These are phyloP conservation scores for Ophiothrix spiculata DNA, from an alignment of 35 echinoderm and acorn worm species.

Conservation along the genomic window DNA sequence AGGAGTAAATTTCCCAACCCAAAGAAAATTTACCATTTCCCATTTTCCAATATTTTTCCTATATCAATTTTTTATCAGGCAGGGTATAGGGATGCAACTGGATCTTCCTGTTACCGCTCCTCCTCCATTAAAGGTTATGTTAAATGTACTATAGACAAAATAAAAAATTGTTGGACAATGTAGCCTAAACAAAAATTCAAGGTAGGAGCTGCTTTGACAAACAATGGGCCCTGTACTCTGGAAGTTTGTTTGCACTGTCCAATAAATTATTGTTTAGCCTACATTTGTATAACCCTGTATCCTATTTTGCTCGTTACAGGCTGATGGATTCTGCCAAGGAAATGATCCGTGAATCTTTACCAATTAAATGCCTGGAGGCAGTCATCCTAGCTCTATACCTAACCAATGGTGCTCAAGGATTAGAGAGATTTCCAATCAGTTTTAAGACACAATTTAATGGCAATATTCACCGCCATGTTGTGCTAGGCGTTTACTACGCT, in stretches of 20 bases:
- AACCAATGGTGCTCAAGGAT: constrained; percentile 72
- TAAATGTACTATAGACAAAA: no score
- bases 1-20: no score
- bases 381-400: constrained; percentile 92
- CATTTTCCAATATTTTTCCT: no score
- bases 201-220: no score
- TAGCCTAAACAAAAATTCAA: no score
- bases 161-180: no score
- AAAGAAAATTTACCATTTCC: no score
- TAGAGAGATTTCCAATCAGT: constrained; percentile 81
- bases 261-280: no score
- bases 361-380: constrained; percentile 97
- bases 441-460: constrained; percentile 90
- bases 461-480: constrained; percentile 80
- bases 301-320: no score
- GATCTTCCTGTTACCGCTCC: background rate
- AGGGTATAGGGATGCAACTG: background rate
- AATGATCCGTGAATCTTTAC: constrained; percentile 95
- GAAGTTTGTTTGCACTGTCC: no score
- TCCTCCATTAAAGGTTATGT: no score
- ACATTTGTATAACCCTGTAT: constrained; percentile 15
- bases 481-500: constrained; percentile 67
- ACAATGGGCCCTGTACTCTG: no score
- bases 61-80: background rate
- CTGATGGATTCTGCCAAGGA: constrained; percentile 93